phyloP scores from a whole-genome alignment of 1,140 invertebrate genomes.

The Melanaphis sacchari region DNA sequence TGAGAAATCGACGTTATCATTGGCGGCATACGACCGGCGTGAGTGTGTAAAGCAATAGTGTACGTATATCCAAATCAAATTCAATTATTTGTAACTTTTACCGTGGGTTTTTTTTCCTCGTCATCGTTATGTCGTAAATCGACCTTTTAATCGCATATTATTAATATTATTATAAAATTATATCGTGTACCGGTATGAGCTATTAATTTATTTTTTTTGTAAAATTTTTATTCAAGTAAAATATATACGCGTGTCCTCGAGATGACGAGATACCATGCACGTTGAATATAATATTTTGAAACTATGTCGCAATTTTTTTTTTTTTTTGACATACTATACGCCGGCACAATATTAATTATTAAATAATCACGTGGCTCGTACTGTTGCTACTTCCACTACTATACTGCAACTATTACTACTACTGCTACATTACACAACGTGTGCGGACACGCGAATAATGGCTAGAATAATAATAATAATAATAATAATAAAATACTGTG shows the following conservation, averaged over 20 bases:
- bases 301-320: constrained; percentile 50
- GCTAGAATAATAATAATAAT: constrained; percentile 24
- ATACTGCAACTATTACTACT: neutral
- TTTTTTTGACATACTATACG: constrained; percentile 42
- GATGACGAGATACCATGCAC: constrained; percentile 4
- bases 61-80: too few relatives aligned
- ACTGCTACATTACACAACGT: constrained; percentile 40
- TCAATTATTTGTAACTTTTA: neutral
- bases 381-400: neutral
- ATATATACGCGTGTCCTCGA: constrained; percentile 28
- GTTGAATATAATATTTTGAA: constrained; percentile 55
- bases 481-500: constrained; percentile 1
- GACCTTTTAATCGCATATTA: neutral
- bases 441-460: constrained; percentile 36
- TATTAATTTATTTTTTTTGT: neutral
- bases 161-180: neutral
- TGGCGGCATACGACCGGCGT: too few relatives aligned
- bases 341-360: constrained; percentile 57
- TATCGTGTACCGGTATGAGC: too few relatives aligned
- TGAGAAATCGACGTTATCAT: too few relatives aligned
- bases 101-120: neutral
- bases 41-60: too few relatives aligned
- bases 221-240: constrained; percentile 7
- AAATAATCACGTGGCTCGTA: constrained; percentile 52
- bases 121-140: neutral